Evolutionary conservation across 2,888 invertebrate species (phyloP).

Genomic region (Helleia helle): DNA sequence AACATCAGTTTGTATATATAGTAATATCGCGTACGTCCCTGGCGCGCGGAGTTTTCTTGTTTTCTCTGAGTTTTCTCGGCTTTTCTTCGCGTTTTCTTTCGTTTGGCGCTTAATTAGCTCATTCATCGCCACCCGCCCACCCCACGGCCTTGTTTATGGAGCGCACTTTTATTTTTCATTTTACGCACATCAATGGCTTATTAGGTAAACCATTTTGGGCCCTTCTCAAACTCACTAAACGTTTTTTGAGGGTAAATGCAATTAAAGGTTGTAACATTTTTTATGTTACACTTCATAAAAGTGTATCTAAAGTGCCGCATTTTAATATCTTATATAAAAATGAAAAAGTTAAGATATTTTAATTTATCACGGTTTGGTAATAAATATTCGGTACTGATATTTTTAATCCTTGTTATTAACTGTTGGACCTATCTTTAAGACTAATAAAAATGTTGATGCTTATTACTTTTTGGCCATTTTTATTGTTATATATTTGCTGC

Average conservation of each 20-base stretch:
- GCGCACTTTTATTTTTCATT: conserved; percentile 65
- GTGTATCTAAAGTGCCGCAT: background rate
- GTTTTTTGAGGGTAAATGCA: conserved; percentile 5
- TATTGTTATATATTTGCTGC: no score
- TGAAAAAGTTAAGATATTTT: background rate
- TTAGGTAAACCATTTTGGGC: conserved; percentile 50
- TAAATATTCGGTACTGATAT: background rate
- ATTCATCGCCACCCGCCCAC: conserved; percentile 48
- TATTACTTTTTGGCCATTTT: no score
- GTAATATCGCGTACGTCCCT: conserved; percentile 38
- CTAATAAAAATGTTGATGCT: no score
- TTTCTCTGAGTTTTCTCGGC: conserved; percentile 67
- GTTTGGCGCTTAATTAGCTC: conserved; percentile 70
- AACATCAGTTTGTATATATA: no score
- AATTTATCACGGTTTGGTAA: background rate
- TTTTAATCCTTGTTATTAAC: background rate
- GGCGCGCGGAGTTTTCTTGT: conserved; percentile 63
- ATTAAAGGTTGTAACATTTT: background rate
- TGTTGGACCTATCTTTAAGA: background rate
- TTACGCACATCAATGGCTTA: conserved; percentile 47
- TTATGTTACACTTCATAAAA: conserved; percentile 4
- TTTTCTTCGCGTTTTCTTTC: conserved; percentile 71
- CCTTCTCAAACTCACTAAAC: conserved; percentile 17
- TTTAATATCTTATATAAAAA: background rate
- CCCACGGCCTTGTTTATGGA: conserved; percentile 60